Conservation (phyloP, 2,113 vertebrate genomes). For the Brachypteracias leptosomus region DNA sequence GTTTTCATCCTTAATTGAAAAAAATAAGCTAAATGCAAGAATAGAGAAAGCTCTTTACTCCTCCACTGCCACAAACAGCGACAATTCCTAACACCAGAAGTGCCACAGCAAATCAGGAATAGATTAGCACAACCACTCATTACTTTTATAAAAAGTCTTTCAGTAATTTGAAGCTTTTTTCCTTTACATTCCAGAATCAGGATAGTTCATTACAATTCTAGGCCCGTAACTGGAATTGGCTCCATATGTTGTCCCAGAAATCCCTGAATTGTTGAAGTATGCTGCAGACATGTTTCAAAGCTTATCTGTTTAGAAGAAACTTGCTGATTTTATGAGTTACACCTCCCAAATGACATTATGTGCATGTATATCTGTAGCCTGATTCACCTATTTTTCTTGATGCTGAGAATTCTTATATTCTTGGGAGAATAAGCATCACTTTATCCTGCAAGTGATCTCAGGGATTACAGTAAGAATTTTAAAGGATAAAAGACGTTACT, state of each 20-base stretch:
- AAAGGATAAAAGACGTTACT: not conserved
- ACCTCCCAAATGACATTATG: not conserved
- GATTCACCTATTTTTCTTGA: not conserved
- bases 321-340: not conserved
- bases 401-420: not conserved
- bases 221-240: not conserved
- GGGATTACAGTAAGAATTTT: conserved; percentile 19
- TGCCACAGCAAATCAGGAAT: not conserved
- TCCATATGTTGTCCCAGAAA: not conserved
- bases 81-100: not conserved
- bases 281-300: not conserved
- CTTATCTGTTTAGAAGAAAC: not conserved
- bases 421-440: not conserved
- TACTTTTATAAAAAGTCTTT: not conserved
- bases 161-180: not conserved
- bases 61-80: not conserved
- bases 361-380: not conserved
- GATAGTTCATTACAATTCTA: not conserved
- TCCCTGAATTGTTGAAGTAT: not conserved
- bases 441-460: not conserved
- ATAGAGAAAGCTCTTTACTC: not conserved
- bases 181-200: not conserved
- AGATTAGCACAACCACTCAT: not conserved
- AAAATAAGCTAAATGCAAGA: not conserved
- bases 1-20: not conserved